Evolutionary conservation across 2,888 invertebrate genomes (phyloP), one percentile per base, ranked within the genome.

Genomic region (Osmoderma eremita): DNA sequence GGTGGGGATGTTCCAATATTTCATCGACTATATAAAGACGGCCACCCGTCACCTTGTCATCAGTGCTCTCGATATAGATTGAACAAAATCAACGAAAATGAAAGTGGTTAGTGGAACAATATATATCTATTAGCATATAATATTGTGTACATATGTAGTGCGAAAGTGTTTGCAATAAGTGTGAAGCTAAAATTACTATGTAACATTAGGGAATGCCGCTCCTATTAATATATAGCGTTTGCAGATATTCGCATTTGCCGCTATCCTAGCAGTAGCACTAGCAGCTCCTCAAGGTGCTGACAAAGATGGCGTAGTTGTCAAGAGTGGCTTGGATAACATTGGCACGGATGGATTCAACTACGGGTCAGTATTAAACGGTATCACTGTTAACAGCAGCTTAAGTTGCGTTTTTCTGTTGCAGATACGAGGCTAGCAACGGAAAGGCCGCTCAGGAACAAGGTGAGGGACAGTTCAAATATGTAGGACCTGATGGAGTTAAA

Each of bases 371-470:
- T 48, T 39, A 39, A 17, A 61, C 5, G 6, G 3, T n/a, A 13
- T 30, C n/a, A n/a, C 10, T 8, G n/a, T 3, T 30, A 50, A 15
- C 17, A 48, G 17, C 13, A 15, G 30, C 17, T 30, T 13, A 45
- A 42, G 30, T 15, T 17, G n/a, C 6, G n/a, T 24, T 18, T 6
- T 63, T 49, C 17, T 38, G n/a, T 22, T 65, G 10, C 36, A 86
- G 89, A 50, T 89, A 84, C 71, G 88, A 88, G 74, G 86, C 89
- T 1, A 90, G 89, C 74, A 88, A 90, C 74, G 90, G 90, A 22
- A 85, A 86, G 4, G 85, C 87, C 8, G 85, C 88, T 13, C 83
- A 86, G 69, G 90, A 90, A 77, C 84, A 87, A 75, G 90, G 86
- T 0, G 82, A 83, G 50, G 90, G 90, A 30, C 84, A 86, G 8